Base-by-base conservation (phyloP, 2,113 vertebrate species). In the Podiceps cristatus region DNA sequence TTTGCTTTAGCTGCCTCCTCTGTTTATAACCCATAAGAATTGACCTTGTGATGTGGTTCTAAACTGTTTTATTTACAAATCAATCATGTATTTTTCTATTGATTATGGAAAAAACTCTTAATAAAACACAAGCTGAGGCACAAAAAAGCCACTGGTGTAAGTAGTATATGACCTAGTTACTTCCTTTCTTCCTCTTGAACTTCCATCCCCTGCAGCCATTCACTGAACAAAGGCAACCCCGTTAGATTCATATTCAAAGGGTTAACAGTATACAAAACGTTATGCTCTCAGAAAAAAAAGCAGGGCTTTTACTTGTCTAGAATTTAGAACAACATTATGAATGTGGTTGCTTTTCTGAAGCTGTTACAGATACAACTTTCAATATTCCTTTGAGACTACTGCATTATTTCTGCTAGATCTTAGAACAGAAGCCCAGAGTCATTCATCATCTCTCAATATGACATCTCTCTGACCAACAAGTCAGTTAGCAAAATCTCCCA, bases 381-480 rank as follows among this genome's bases (percentile, higher is more conserved):
- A 81, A 95, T 97, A 96, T 97, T 91, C 97, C 97, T 98, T 96
- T 97, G 98, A 98, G 98, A 97, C 50, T 82, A 37, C 29, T 86
- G 69, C 80, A 96, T 97, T 95, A 88, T 97, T 97, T 97, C 95
- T 86, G 53, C 82, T 90, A 76, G 59, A 95, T 96, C 96, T 95
- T 96, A 94, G 88, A 98, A 97, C 71, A 90, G 96, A 96, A 98
- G 95, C 95, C 95, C 94, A 95, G 97, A 98, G 98, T 97, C 97
- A 98, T 98, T 98, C 89, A 98, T 99, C 98, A 98, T 98, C 97
- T 97, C 94, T 97, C 96, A 98, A 28, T 83, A 96, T 91, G 98
- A 96, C 93, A 97, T 79, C 31, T 78, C 72, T 74, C 96, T 98
- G 97, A 97, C 98, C 98, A 97, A 97, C 86, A 96, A 98, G 95